Base-by-base conservation (phyloP, 2,113 vertebrate species). In the Thunnus maccoyii region DNA sequence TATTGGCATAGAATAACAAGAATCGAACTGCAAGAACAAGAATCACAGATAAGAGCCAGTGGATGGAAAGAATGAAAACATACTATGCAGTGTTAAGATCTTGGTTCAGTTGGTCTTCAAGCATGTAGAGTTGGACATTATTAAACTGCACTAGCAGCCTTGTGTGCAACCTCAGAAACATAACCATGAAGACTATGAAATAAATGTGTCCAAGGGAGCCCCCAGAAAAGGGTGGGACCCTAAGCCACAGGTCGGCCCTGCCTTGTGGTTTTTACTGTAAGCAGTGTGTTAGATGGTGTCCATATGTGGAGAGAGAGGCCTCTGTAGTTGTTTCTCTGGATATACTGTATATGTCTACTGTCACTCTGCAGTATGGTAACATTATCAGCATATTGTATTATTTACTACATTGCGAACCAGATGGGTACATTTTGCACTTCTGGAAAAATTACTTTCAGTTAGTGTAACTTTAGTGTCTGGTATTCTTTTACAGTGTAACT, bases 211-310 rank as follows among this genome's bases (percentile, higher is more conserved):
- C 60, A 60, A 54, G 51, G 61, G 73, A 64, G 73, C 46, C 73
- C 76, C 27, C 55, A 85, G 69, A 86, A 65, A 15, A 55, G 80
- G 80, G 77, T 25, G 88, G 62, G 76, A 30, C 7, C 57, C 22
- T 25, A 0, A 1, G 3, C 44, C 41, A 12, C 18, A 7, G 32
- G 55, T 65, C 25, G 10, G 60, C 51, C 44, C 0, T 60, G 85
- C 55, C 30, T 72, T 60, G 76, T 65, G 83, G 65, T 86, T 80
- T 30, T 67, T 14, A 16, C 65, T 60, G 76, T 12, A 50, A 62
- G 55, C 15, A 17, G 56, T 60, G 20, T 41, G 64, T 47, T 48
- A 36, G n/a, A 70, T 41, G 50, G 63, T 15, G 71, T 69, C 65
- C 72, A 69, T 41, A 20, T 70, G 80, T 70, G 27, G 36, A 48